Base-by-base conservation (phyloP, 2,888 invertebrate genomes). In the Anodontia alba region DNA sequence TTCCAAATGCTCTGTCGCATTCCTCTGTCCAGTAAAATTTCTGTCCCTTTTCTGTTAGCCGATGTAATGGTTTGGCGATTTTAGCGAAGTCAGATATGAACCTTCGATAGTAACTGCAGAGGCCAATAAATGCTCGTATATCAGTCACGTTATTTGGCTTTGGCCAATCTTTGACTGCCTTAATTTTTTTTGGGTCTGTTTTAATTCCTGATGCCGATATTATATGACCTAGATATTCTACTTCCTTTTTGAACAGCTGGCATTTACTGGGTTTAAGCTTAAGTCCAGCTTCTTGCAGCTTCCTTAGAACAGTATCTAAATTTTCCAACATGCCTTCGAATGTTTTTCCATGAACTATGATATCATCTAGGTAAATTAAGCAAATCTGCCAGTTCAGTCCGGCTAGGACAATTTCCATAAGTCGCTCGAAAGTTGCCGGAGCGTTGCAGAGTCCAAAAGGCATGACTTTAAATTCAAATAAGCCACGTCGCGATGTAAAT, bases 361-460 rank as follows among this genome's bases (percentile, higher is more conserved):
- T n/a, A n/a, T n/a, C n/a, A n/a, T n/a, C n/a, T n/a, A n/a, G n/a
- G n/a, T n/a, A n/a, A n/a, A n/a, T n/a, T n/a, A n/a, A n/a, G n/a
- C n/a, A n/a, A n/a, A n/a, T n/a, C n/a, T n/a, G n/a, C n/a, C n/a
- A n/a, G n/a, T n/a, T n/a, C n/a, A n/a, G n/a, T n/a, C n/a, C n/a
- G n/a, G n/a, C n/a, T 20, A 82, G 42, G 1, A 82, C 78, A 5
- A 31, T 36, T 23, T 81, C 81, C 72, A 81, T 81, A 0, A 81
- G 26, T 17, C 81, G n/a, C 54, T n/a, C n/a, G n/a, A n/a, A n/a
- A n/a, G n/a, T n/a, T n/a, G n/a, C n/a, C n/a, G n/a, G n/a, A n/a
- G n/a, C n/a, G n/a, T n/a, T n/a, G n/a, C n/a, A n/a, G n/a, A n/a
- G n/a, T n/a, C n/a, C n/a, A n/a, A n/a, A n/a, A n/a, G n/a, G n/a